These are phyloP conservation scores for Mylabris sibirica DNA, from an alignment of 2,888 invertebrate genomes.

Conservation along the genomic window DNA sequence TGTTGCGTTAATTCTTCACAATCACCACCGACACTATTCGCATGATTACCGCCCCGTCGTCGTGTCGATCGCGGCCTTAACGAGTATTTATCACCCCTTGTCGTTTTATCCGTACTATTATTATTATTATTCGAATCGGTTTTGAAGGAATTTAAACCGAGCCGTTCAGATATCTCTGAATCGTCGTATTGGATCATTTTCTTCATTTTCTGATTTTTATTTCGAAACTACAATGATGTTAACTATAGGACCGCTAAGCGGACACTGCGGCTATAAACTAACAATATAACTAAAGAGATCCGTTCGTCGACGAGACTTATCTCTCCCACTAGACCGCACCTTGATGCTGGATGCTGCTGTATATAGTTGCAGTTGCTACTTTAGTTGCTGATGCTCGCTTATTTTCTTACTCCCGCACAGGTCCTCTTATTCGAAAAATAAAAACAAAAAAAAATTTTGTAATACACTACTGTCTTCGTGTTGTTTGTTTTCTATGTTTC, in stretches of 20 bases:
- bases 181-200: slow-evolving; percentile 56
- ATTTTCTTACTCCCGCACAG: slow-evolving; percentile 7
- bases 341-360: slow-evolving; percentile 23
- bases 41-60: slow-evolving; percentile 38
- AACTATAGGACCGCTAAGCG: slow-evolving; percentile 39
- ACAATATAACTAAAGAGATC: neutral
- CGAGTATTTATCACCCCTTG: slow-evolving; percentile 58
- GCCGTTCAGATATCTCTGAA: slow-evolving; percentile 55
- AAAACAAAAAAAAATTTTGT: no score
- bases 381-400: neutral
- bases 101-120: slow-evolving; percentile 47
- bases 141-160: slow-evolving; percentile 49
- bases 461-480: neutral
- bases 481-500: neutral
- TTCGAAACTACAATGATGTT: slow-evolving; percentile 33
- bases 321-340: slow-evolving; percentile 33
- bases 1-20: slow-evolving; percentile 16
- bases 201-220: neutral
- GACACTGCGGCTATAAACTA: slow-evolving; percentile 38
- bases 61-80: slow-evolving; percentile 56
- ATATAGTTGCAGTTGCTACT: neutral
- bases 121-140: slow-evolving; percentile 60
- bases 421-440: neutral
- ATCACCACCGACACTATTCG: slow-evolving; percentile 14
- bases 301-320: slow-evolving; percentile 17